Base-by-base conservation (phyloP, 92 coral and sea anemone species). In the Umimayanthus chanpuru region DNA sequence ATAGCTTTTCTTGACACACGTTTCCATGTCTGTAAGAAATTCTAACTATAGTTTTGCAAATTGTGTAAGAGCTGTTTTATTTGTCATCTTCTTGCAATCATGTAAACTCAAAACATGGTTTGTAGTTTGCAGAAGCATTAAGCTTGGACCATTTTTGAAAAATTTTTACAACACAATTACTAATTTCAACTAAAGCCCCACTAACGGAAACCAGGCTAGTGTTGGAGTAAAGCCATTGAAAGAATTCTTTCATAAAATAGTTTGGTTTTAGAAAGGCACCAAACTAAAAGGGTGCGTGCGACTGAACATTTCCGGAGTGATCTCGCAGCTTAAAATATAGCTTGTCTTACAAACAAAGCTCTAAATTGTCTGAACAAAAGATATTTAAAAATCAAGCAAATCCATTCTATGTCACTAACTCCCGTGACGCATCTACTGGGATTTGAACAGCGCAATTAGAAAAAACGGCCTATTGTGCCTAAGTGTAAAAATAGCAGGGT, bases 401-500 rank as follows among this genome's bases (percentile, higher is more conserved):
- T 70, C 64, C 87, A 83, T 72, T 83, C 66, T 83, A 43, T 83
- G 71, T 74, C 44, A 30, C 78, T 3, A 83, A 83, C 77, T 83
- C 87, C 87, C 40, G 29, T 44, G 44, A 78, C 79, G 87, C 87
- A 50, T 70, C 50, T 70, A 67, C 30, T 16, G 66, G 87, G 87
- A 83, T 83, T 81, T 80, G 40, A 70, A 83, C 39, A 16, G 87
- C 28, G 90, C 98, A 93, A 95, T 95, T 93, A 95, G 90, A 94
- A 75, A 89, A 81, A 89, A 92, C 85, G 90, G 85, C 77, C 89
- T 84, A 94, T 94, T 93, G 94, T 91, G 89, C 41, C 64, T 90
- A 95, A 89, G 94, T 92, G 94, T 85, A 92, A 91, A 47, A 93
- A 88, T 90, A 92, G 92, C 90, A 94, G 93, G 93, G 77, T 90